Conservation (phyloP, 92 coral and sea anemone species). For the Epizoanthus illoricatus region DNA sequence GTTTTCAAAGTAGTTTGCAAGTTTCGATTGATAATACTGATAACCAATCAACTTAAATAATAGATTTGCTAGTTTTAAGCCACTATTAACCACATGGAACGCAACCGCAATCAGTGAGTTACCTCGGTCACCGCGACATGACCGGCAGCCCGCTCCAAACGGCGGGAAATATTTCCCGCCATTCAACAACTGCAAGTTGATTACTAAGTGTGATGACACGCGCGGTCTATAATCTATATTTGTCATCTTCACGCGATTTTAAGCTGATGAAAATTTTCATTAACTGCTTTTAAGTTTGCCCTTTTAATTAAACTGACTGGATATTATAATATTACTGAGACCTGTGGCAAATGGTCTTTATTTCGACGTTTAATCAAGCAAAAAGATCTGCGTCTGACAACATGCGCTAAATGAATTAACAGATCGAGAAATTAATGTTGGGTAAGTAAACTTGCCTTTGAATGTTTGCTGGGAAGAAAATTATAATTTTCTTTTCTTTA, state of each 20-base stretch:
- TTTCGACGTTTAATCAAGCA: slow-evolving; percentile 41
- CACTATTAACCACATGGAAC: neutral
- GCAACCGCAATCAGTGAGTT: neutral
- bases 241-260: slow-evolving; percentile 35
- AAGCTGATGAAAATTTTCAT: slow-evolving; percentile 43
- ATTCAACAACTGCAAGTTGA: neutral
- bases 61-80: neutral
- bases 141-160: neutral
- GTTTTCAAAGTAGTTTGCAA: slow-evolving; percentile 5
- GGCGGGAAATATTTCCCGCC: slow-evolving; percentile 1
- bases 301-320: slow-evolving; percentile 37
- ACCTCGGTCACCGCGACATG: neutral
- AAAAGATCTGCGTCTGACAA: slow-evolving; percentile 33
- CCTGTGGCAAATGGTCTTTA: slow-evolving; percentile 9
- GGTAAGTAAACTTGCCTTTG: slow-evolving; percentile 32
- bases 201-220: slow-evolving; percentile 14
- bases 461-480: slow-evolving; percentile 31
- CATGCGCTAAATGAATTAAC: slow-evolving; percentile 40
- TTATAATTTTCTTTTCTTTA: slow-evolving; percentile 38
- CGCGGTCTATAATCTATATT: slow-evolving; percentile 21
- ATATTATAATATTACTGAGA: slow-evolving; percentile 28
- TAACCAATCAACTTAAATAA: slow-evolving; percentile 7
- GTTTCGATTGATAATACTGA: slow-evolving; percentile 17
- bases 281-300: slow-evolving; percentile 42
- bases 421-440: slow-evolving; percentile 29